Evolutionary conservation across 1,140 invertebrate species (phyloP).

Genomic region (Cherax quadricarinatus): DNA sequence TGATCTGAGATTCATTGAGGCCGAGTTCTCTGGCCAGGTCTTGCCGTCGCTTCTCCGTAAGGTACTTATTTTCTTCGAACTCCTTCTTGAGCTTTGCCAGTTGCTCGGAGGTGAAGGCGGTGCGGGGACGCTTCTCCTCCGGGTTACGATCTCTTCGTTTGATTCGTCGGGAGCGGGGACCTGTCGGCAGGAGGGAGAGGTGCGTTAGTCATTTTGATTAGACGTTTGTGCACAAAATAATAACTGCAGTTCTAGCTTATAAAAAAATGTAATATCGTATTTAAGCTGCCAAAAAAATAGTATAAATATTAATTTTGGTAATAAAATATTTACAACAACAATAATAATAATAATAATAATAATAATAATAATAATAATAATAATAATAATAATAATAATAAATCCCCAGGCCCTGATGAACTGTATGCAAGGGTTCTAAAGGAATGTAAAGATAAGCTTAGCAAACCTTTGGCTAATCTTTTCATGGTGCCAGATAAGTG

Average conservation of each 20-base stretch:
- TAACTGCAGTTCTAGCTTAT: no score
- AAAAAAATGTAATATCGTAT: no score
- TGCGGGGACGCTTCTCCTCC: conserved; percentile 76
- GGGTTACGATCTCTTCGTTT: conserved; percentile 81
- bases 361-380: conserved; percentile 22
- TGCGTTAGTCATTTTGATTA: neutral
- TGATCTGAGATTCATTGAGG: conserved; percentile 83
- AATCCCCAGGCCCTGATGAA: no score
- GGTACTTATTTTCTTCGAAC: conserved; percentile 77
- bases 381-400: conserved; percentile 8
- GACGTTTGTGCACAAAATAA: no score
- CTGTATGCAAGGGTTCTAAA: no score
- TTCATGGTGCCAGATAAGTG: no score
- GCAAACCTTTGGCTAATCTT: no score
- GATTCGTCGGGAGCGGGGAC: conserved; percentile 90
- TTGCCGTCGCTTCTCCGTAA: conserved; percentile 81
- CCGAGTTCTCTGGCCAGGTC: conserved; percentile 80
- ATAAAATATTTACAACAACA: no score
- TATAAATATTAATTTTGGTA: no score
- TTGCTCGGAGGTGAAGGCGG: conserved; percentile 76
- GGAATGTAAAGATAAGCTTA: no score
- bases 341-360: no score
- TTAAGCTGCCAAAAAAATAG: no score
- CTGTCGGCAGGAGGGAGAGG: conserved; percentile 78
- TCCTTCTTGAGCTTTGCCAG: conserved; percentile 76